Conservation (phyloP, 2,113 vertebrate genomes). For the Pygoscelis antarcticus region DNA sequence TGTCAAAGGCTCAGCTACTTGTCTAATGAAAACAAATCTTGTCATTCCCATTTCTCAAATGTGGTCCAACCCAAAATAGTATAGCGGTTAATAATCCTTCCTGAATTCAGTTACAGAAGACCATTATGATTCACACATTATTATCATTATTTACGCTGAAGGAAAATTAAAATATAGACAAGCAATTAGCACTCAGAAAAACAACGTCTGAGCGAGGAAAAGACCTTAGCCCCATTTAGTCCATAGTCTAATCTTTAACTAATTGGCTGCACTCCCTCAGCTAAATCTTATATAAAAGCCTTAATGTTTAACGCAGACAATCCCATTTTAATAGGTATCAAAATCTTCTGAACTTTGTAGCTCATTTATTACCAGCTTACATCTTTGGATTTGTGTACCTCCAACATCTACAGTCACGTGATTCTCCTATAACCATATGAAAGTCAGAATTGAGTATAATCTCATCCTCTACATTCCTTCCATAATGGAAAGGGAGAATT, state of each 20-base stretch:
- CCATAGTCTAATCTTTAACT: slow-evolving; percentile 11
- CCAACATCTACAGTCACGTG: not conserved
- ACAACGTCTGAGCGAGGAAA: not conserved
- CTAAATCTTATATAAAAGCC: slow-evolving; percentile 22
- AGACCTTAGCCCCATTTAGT: not conserved
- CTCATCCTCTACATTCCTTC: not conserved
- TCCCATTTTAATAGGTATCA: slow-evolving; percentile 5
- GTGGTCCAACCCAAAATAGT: not conserved
- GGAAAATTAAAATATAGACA: not conserved
- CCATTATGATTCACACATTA: not conserved
- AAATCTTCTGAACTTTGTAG: not conserved
- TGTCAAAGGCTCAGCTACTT: not conserved
- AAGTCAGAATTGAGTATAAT: not conserved
- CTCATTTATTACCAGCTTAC: not conserved
- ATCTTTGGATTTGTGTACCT: not conserved
- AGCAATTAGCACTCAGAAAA: not conserved
- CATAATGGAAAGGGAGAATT: not conserved
- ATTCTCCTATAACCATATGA: not conserved
- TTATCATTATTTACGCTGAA: not conserved
- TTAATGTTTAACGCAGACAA: not conserved
- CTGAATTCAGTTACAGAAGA: not conserved
- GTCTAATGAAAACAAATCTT: not conserved
- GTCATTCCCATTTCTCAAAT: not conserved
- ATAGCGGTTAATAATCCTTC: not conserved
- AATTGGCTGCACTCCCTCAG: not conserved